Conservation (phyloP, 1,140 invertebrate species). For the Probaryconus sp. region DNA sequence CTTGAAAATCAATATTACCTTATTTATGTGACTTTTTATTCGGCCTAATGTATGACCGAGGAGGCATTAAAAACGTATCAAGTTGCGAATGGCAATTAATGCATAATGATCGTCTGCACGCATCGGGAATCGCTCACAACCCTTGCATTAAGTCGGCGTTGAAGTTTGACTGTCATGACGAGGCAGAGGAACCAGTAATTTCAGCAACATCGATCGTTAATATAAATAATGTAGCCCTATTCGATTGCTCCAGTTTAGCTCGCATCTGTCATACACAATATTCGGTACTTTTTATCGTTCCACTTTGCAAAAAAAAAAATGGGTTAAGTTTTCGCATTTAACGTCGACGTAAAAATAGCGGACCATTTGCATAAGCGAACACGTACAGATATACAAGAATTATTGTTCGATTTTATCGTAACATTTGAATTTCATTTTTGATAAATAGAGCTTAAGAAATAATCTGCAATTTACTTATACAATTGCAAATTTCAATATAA, state of each 20-base stretch:
- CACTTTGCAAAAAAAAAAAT: conserved; percentile 4
- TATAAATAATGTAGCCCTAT: conserved; percentile 41
- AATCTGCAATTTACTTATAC: too few relatives aligned
- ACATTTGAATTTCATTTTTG: too few relatives aligned
- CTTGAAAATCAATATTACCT: too few relatives aligned
- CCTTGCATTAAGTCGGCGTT: conserved; percentile 29
- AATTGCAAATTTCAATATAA: too few relatives aligned
- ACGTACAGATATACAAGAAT: too few relatives aligned
- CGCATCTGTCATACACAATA: conserved; percentile 26
- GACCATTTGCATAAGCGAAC: too few relatives aligned
- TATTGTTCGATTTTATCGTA: too few relatives aligned
- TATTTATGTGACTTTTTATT: not conserved
- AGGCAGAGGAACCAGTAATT: conserved; percentile 45
- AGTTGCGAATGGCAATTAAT: conserved; percentile 16
- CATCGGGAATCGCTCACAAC: conserved; percentile 10
- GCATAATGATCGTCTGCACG: conserved; percentile 22
- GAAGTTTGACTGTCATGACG: conserved; percentile 36
- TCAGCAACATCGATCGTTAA: conserved; percentile 52
- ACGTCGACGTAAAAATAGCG: too few relatives aligned
- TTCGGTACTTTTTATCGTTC: conserved; percentile 18
- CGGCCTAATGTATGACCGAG: not conserved
- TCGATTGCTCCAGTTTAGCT: conserved; percentile 25
- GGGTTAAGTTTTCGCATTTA: conserved; percentile 1
- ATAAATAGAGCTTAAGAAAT: too few relatives aligned
- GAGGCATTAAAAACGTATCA: conserved; percentile 21